phyloP scores from a whole-genome alignment of 2,888 invertebrate species.

The Athetis lepigone region DNA sequence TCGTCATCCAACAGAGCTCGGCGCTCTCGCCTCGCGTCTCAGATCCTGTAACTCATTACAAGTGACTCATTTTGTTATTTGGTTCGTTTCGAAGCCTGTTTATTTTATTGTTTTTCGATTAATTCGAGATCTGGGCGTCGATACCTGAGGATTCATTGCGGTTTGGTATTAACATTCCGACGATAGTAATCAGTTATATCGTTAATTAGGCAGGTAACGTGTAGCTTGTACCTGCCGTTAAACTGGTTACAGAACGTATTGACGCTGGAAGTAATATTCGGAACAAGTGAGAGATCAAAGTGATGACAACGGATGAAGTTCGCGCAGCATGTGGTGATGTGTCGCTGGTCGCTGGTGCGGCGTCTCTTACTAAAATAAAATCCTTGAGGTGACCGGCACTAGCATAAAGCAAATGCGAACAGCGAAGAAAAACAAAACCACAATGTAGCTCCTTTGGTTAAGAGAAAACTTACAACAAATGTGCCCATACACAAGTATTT shows the following conservation, averaged over 20 bases:
- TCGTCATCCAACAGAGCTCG: no score
- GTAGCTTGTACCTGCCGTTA: neutral
- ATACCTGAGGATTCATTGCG: conserved; percentile 26
- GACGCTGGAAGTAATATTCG: neutral
- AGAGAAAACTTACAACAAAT: no score
- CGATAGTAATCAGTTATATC: conserved; percentile 11
- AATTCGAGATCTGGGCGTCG: conserved; percentile 16
- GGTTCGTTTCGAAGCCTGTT: conserved; percentile 18
- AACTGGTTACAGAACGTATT: neutral
- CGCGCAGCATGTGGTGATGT: no score
- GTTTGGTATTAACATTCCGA: conserved; percentile 5
- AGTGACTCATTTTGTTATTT: conserved; percentile 37
- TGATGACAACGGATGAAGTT: no score
- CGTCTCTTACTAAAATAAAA: no score
- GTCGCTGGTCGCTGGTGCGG: no score
- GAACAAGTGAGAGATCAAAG: neutral
- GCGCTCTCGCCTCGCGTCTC: neutral
- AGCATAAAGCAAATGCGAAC: no score
- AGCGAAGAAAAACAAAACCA: no score
- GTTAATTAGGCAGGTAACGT: conserved; percentile 17
- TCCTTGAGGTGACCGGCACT: no score
- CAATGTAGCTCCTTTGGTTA: no score
- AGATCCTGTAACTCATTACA: conserved; percentile 1
- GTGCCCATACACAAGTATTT: no score
- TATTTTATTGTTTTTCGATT: conserved; percentile 45